Percentiles rank a stretch among this genome's conserved stretches.
phyloP scores from a whole-genome alignment of 2,113 vertebrate species.

The Rhegmatorhina hoffmannsi region DNA sequence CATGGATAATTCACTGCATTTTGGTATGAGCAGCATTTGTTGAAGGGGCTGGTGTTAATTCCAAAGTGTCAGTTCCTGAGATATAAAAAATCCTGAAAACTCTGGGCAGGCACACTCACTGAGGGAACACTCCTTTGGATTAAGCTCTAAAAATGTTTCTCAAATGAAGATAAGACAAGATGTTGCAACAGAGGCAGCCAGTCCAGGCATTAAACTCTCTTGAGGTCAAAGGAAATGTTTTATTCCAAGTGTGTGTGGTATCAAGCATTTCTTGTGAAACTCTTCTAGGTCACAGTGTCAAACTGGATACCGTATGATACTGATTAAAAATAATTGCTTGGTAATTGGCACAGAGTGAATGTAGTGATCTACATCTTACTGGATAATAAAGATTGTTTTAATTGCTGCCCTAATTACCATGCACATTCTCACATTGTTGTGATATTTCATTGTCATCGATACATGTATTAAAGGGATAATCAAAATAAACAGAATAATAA shows the following conservation, averaged over 20 bases:
- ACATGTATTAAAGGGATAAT: not conserved
- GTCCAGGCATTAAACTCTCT: not conserved
- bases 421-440: not conserved
- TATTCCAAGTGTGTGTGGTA: not conserved
- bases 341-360: slow-evolving; percentile 54
- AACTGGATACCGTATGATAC: not conserved
- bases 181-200: not conserved
- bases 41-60: not conserved
- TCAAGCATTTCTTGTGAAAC: slow-evolving; percentile 3
- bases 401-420: slow-evolving; percentile 51
- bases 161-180: not conserved
- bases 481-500: not conserved
- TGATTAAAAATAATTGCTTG: slow-evolving; percentile 57
- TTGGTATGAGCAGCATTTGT: not conserved
- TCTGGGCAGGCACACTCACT: not conserved
- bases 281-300: slow-evolving; percentile 49
- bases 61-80: not conserved
- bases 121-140: not conserved
- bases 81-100: not conserved
- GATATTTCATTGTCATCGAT: not conserved
- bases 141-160: slow-evolving; percentile 10
- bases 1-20: not conserved
- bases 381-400: slow-evolving; percentile 42
- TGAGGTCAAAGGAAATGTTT: slow-evolving; percentile 27
- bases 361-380: slow-evolving; percentile 22